phyloP scores from a whole-genome alignment of 1,140 invertebrate species.

The Euglossa dilemma region DNA sequence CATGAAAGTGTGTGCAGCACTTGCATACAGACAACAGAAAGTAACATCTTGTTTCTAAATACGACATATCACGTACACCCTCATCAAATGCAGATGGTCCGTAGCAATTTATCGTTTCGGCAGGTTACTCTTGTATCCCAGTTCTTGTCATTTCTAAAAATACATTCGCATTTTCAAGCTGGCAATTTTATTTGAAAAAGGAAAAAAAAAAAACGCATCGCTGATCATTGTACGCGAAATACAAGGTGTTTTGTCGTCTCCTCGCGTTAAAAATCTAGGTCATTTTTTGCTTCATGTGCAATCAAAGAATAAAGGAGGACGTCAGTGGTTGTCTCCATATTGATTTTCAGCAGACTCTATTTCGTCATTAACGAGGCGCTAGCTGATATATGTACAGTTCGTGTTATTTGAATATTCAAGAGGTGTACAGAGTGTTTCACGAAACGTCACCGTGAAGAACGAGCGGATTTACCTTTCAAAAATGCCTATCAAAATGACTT shows the following conservation, averaged over 20 bases:
- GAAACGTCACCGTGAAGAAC: neutral
- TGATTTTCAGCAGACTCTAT: neutral
- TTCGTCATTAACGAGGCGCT: neutral
- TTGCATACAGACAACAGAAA: constrained; percentile 58
- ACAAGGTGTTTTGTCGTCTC: neutral
- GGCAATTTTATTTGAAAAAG: neutral
- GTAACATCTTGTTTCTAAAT: constrained; percentile 45
- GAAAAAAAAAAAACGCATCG: no score
- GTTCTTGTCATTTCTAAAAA: constrained; percentile 65
- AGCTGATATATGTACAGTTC: neutral
- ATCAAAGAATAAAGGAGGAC: no score
- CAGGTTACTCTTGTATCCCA: constrained; percentile 54
- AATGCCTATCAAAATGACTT: neutral
- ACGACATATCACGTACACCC: constrained; percentile 55
- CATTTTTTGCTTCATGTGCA: neutral
- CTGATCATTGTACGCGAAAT: neutral
- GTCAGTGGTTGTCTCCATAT: neutral
- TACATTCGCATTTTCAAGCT: neutral
- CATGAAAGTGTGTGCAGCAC: constrained; percentile 68
- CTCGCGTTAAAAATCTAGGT: neutral
- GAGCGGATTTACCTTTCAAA: neutral
- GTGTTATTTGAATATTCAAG: constrained; percentile 11
- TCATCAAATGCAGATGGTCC: constrained; percentile 47
- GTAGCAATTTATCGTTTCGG: constrained; percentile 53
- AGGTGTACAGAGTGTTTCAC: neutral